Percentiles rank a stretch among this genome's conserved stretches.
phyloP scores from a whole-genome alignment of 2,888 invertebrate species.

The Andricus quercusramuli region DNA sequence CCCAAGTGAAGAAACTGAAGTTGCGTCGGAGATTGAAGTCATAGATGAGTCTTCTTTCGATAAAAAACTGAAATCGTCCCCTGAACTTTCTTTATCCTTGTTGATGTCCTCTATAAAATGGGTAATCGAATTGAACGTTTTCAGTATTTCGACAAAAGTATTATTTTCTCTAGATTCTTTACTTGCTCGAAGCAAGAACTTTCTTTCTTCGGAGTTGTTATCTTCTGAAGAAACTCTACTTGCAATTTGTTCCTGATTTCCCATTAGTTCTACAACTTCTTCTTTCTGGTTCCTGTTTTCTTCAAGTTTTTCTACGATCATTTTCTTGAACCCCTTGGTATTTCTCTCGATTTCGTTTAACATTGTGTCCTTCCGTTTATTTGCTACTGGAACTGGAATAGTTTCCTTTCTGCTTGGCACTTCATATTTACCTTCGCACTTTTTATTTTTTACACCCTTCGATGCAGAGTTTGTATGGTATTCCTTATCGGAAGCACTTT shows the following conservation, averaged over 20 bases:
- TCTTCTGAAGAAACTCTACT: no score
- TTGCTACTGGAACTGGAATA: no score
- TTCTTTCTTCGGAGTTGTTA: no score
- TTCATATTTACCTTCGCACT: no score
- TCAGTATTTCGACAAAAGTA: neutral
- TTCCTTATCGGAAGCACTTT: neutral
- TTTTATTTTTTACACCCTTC: no score
- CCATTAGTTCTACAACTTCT: neutral
- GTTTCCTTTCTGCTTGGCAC: no score
- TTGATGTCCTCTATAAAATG: neutral
- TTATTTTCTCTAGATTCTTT: neutral
- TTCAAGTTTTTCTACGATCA: neutral
- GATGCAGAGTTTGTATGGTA: no score
- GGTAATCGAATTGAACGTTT: neutral
- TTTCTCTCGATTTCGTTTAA: neutral
- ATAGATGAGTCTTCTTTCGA: neutral
- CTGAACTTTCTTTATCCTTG: neutral
- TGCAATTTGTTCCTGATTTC: no score
- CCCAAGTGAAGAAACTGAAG: neutral
- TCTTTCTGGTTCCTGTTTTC: neutral
- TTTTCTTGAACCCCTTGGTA: neutral
- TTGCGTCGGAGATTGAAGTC: neutral
- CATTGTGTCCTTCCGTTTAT: neutral
- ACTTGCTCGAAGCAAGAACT: neutral
- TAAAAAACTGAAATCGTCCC: neutral